A percentile compares a stretch with the other conserved stretches of the same genome.
phyloP scores from a whole-genome alignment of 2,113 vertebrate genomes.

The Amazona vittata region DNA sequence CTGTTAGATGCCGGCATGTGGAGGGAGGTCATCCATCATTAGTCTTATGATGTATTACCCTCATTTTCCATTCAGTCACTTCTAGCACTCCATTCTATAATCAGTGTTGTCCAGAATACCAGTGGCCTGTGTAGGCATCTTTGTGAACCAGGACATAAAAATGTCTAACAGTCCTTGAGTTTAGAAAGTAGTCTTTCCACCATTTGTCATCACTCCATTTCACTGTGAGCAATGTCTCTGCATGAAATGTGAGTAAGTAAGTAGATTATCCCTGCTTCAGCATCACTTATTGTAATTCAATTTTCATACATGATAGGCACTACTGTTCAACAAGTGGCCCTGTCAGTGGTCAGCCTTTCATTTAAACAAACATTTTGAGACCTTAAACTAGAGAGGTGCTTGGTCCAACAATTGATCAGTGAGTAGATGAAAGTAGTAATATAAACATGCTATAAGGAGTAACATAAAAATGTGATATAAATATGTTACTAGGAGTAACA shows the following conservation, averaged over 20 bases:
- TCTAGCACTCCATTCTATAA: neutral
- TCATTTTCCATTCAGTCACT: neutral
- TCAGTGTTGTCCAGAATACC: neutral
- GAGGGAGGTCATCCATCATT: neutral
- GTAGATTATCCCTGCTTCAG: conserved; percentile 29
- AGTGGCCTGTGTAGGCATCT: neutral
- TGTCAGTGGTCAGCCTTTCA: neutral
- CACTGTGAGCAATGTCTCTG: neutral
- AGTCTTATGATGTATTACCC: neutral
- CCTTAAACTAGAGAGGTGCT: neutral
- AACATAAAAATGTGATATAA: neutral
- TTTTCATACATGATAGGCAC: neutral
- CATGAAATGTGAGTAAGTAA: neutral
- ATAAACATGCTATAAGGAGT: neutral
- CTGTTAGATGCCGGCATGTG: neutral
- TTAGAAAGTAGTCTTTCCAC: neutral
- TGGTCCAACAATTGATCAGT: neutral
- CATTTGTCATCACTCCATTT: conserved; percentile 5
- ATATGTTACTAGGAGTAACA: neutral
- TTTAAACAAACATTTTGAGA: conserved; percentile 33
- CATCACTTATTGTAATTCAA: conserved; percentile 2
- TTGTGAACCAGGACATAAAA: neutral
- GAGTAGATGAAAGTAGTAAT: neutral
- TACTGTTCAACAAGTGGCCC: neutral
- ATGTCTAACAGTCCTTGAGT: neutral